Evolutionary conservation across 1,140 invertebrate genomes (phyloP).

Genomic region (Micrasema minimum): DNA sequence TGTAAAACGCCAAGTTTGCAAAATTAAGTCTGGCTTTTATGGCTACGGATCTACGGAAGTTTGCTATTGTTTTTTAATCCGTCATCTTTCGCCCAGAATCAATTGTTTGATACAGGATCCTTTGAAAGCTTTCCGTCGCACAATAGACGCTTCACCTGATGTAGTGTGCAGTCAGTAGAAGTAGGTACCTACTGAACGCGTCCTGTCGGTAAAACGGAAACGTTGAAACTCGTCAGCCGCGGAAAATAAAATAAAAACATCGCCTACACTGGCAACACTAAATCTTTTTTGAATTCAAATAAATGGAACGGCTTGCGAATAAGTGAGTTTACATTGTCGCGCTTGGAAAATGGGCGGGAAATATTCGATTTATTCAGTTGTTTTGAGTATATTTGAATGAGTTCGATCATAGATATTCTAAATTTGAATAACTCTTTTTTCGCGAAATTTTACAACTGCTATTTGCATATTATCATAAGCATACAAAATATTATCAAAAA

Average conservation of each 20-base stretch:
- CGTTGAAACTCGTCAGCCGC: slow-evolving; percentile 4
- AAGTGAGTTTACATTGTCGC: too few relatives aligned
- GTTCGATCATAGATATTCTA: too few relatives aligned
- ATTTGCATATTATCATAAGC: too few relatives aligned
- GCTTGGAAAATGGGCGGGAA: too few relatives aligned
- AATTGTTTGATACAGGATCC: slow-evolving; percentile 44
- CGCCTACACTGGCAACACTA: neutral
- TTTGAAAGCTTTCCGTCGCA: slow-evolving; percentile 23
- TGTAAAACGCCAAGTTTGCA: slow-evolving; percentile 37
- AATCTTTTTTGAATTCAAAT: neutral
- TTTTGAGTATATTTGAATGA: too few relatives aligned
- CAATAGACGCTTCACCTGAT: slow-evolving; percentile 16
- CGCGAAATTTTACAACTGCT: too few relatives aligned
- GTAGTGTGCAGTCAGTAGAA: neutral
- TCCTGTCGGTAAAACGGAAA: slow-evolving; percentile 3
- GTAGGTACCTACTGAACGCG: neutral
- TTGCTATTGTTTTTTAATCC: slow-evolving; percentile 47
- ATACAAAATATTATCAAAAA: too few relatives aligned
- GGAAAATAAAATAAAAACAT: neutral
- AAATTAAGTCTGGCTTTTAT: slow-evolving; percentile 43
- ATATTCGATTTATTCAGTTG: too few relatives aligned
- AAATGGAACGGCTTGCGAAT: too few relatives aligned
- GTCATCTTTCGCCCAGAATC: slow-evolving; percentile 40
- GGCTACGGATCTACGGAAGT: slow-evolving; percentile 31
- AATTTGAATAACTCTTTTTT: too few relatives aligned